phyloP scores from a whole-genome alignment of 1,140 invertebrate species.

The Leptinotarsa lineolata region DNA sequence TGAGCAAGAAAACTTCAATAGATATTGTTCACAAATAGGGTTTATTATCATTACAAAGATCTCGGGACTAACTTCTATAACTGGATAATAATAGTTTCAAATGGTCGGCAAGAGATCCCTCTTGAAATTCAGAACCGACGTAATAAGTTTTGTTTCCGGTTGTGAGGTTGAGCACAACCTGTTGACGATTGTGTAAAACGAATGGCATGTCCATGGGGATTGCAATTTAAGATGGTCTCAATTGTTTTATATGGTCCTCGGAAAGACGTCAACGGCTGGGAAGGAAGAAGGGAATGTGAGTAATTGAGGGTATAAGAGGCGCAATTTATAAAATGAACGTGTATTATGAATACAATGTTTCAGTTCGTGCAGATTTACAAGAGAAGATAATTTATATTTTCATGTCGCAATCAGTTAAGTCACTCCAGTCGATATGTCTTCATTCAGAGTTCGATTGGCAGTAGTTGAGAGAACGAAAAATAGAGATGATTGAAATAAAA shows the following conservation, averaged over 20 bases:
- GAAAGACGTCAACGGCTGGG: slow-evolving; percentile 11
- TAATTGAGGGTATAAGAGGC: slow-evolving; percentile 10
- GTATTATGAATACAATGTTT: slow-evolving; percentile 6
- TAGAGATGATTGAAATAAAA: too few species aligned
- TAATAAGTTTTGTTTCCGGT: slow-evolving; percentile 17
- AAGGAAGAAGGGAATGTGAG: not conserved
- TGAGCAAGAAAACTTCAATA: not conserved
- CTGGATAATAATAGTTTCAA: slow-evolving; percentile 21
- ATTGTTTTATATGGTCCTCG: slow-evolving; percentile 22
- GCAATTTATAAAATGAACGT: slow-evolving; percentile 14
- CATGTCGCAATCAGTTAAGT: too few species aligned
- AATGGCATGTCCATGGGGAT: slow-evolving; percentile 17
- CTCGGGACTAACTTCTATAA: slow-evolving; percentile 6
- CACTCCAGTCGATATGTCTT: too few species aligned
- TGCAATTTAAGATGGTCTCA: slow-evolving; percentile 17
- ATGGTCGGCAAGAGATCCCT: slow-evolving; percentile 13
- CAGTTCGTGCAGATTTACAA: not conserved
- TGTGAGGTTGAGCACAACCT: slow-evolving; percentile 16
- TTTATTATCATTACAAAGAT: not conserved
- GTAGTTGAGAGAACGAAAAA: too few species aligned
- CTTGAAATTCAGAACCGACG: slow-evolving; percentile 17
- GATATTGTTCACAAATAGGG: not conserved
- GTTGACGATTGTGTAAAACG: slow-evolving; percentile 23
- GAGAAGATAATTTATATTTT: too few species aligned
- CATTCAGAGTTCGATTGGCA: too few species aligned